Conservation (phyloP, 2,113 vertebrate genomes). For the Mustela nigripes region DNA sequence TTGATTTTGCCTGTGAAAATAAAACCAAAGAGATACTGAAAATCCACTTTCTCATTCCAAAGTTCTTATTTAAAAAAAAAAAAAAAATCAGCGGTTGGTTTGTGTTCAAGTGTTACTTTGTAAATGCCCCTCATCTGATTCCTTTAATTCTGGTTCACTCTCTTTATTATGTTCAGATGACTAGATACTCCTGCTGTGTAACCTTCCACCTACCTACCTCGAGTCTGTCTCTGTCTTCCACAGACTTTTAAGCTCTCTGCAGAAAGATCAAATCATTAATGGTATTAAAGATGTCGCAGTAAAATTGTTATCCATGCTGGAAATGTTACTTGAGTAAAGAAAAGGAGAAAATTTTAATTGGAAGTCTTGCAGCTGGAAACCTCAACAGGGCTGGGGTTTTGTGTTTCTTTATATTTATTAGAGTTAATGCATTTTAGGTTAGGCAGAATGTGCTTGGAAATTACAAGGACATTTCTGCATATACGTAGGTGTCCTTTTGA, state of each 20-base stretch:
- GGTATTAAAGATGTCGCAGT: slow-evolving; percentile 79
- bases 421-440: slow-evolving; percentile 54
- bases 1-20: slow-evolving; percentile 60
- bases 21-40: slow-evolving; percentile 48
- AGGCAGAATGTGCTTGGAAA: slow-evolving; percentile 42
- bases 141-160: slow-evolving; percentile 77
- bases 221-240: slow-evolving; percentile 59
- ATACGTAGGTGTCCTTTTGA: slow-evolving; percentile 20
- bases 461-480: slow-evolving; percentile 46
- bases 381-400: not conserved
- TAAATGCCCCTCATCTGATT: slow-evolving; percentile 58
- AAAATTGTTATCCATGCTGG: slow-evolving; percentile 80
- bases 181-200: slow-evolving; percentile 81
- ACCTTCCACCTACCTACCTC: slow-evolving; percentile 81
- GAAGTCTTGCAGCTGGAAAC: slow-evolving; percentile 82
- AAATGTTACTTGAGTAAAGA: slow-evolving; percentile 73
- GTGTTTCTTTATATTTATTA: slow-evolving; percentile 79
- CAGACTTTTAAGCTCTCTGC: slow-evolving; percentile 69
- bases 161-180: slow-evolving; percentile 84
- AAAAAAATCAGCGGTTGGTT: slow-evolving; percentile 69
- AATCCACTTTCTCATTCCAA: slow-evolving; percentile 34
- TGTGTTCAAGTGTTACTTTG: slow-evolving; percentile 76
- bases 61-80: slow-evolving; percentile 58
- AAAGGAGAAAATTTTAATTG: slow-evolving; percentile 82
- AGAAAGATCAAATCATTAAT: slow-evolving; percentile 86